Conservation (phyloP, 2,888 invertebrate species). For the Gasteruption jaculator region DNA sequence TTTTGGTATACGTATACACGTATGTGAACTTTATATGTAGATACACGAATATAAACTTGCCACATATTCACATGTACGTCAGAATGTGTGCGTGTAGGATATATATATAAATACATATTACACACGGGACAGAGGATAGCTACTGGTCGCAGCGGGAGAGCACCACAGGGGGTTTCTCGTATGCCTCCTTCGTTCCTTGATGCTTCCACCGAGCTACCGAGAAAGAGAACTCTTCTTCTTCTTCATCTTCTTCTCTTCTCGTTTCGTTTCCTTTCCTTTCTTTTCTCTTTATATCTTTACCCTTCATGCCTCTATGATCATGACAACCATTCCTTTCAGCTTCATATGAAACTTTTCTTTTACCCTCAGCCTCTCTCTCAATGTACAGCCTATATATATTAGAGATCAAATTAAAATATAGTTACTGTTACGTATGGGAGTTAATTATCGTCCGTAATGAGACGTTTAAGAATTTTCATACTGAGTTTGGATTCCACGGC, state of each 20-base stretch:
- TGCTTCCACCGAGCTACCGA: constrained; percentile 38
- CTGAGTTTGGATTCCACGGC: no score
- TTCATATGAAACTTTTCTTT: no score
- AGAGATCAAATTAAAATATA: no score
- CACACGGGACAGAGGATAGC: constrained; percentile 51
- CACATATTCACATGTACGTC: constrained; percentile 6
- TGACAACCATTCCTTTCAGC: no score
- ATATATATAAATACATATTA: constrained; percentile 39
- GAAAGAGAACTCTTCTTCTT: constrained; percentile 29
- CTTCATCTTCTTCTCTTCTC: constrained; percentile 21
- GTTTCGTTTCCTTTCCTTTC: constrained; percentile 10
- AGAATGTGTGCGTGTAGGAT: constrained; percentile 4
- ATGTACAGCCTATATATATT: no score
- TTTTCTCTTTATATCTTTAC: constrained; percentile 7
- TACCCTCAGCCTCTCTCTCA: no score
- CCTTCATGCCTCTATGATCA: no score
- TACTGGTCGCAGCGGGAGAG: constrained; percentile 52
- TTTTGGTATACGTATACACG: no score
- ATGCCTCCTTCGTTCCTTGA: constrained; percentile 24
- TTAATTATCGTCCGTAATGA: no score
- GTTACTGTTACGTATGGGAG: no score
- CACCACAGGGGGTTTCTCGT: constrained; percentile 46
- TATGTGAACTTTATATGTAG: no score
- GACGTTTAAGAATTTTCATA: no score
- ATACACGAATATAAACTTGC: constrained; percentile 1